Evolutionary conservation across 2,113 vertebrate genomes (phyloP).

Genomic region (Suncus etruscus): DNA sequence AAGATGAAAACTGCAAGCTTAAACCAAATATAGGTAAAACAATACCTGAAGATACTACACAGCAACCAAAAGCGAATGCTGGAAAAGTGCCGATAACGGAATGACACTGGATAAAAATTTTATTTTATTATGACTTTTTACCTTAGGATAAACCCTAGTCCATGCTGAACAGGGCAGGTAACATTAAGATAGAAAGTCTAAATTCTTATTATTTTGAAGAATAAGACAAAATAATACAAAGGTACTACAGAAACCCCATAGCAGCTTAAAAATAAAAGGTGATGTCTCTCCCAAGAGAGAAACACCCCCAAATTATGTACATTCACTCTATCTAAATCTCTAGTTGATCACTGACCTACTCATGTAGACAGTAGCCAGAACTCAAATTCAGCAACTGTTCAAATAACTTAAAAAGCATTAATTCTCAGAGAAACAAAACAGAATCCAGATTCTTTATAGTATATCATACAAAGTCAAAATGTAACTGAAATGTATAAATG

Average conservation of each 20-base stretch:
- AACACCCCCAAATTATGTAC: neutral
- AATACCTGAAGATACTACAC: neutral
- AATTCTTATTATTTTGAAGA: conserved; percentile 2
- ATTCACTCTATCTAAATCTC: neutral
- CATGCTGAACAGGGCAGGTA: neutral
- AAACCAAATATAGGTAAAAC: conserved; percentile 31
- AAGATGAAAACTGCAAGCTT: conserved; percentile 9
- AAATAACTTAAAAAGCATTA: neutral
- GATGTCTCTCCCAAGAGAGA: neutral
- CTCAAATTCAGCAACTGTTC: neutral
- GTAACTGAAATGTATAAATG: conserved; percentile 27
- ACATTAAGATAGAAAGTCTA: neutral
- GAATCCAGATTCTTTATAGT: conserved; percentile 24
- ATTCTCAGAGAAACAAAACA: conserved; percentile 21
- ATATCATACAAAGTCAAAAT: neutral
- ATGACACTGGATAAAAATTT: neutral
- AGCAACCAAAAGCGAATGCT: conserved; percentile 27
- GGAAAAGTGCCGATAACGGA: neutral
- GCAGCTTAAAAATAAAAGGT: neutral
- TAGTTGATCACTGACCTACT: neutral
- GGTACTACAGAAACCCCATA: neutral
- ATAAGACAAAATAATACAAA: neutral
- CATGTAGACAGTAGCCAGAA: neutral
- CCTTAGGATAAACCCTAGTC: neutral
- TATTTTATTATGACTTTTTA: conserved; percentile 8